Conservation (phyloP, 2,113 vertebrate species). For the Thunnus maccoyii region DNA sequence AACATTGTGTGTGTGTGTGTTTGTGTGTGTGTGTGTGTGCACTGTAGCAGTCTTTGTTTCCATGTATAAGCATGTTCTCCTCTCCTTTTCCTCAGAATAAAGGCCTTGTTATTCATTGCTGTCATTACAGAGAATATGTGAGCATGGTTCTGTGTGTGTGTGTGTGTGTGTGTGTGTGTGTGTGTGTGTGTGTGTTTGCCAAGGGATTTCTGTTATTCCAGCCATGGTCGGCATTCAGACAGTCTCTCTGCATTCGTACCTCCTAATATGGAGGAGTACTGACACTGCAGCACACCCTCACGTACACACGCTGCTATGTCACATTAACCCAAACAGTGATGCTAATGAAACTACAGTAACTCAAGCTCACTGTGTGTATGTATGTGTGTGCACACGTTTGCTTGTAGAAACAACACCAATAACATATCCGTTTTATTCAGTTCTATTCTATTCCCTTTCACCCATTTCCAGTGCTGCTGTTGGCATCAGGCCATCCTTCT, state of each 20-base stretch:
- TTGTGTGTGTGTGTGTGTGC: slow-evolving; percentile 41
- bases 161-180: slow-evolving; percentile 21
- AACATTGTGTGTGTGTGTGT: slow-evolving; percentile 19
- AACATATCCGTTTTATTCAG: slow-evolving; percentile 3
- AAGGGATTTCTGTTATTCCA: slow-evolving; percentile 65
- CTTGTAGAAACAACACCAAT: neutral
- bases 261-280: slow-evolving; percentile 68
- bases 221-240: slow-evolving; percentile 49
- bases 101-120: slow-evolving; percentile 64
- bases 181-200: slow-evolving; percentile 28
- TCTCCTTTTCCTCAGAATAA: slow-evolving; percentile 62
- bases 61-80: slow-evolving; percentile 67
- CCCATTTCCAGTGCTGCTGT: slow-evolving; percentile 24
- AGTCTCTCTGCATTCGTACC: slow-evolving; percentile 39
- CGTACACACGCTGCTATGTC: slow-evolving; percentile 32
- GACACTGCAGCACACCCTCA: slow-evolving; percentile 27
- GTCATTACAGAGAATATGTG: slow-evolving; percentile 51
- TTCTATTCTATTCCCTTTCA: slow-evolving; percentile 10
- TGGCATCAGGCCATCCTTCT: slow-evolving; percentile 44
- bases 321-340: slow-evolving; percentile 33
- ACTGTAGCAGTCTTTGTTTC: slow-evolving; percentile 68
- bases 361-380: neutral
- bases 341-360: slow-evolving; percentile 25
- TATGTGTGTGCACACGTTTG: neutral
- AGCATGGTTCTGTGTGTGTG: slow-evolving; percentile 16